phyloP scores from a whole-genome alignment of 2,113 vertebrate species.

The Hippocampus abdominalis region DNA sequence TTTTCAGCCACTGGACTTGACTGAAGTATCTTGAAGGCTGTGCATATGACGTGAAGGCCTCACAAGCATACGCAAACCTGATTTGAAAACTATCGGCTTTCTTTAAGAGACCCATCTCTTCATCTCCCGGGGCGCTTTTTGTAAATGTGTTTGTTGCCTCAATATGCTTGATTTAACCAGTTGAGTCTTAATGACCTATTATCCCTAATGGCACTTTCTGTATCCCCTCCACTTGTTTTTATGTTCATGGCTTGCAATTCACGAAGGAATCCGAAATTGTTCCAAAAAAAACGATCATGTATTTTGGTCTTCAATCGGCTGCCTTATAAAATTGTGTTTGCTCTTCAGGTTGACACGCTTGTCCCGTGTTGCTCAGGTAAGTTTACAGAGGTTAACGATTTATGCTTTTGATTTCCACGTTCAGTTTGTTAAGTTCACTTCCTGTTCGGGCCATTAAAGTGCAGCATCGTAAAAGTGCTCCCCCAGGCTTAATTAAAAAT shows the following conservation, averaged over 20 bases:
- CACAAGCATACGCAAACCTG: background rate
- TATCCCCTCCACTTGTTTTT: constrained; percentile 42
- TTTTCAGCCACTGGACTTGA: background rate
- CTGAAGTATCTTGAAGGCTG: background rate
- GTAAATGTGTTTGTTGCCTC: constrained; percentile 32
- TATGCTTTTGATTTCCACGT: constrained; percentile 42
- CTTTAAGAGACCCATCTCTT: constrained; percentile 1
- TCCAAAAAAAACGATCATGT: constrained; percentile 10
- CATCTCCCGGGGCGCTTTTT: constrained; percentile 19
- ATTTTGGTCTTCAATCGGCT: constrained; percentile 8
- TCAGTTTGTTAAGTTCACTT: constrained; percentile 26
- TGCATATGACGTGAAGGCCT: background rate
- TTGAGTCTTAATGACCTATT: constrained; percentile 39
- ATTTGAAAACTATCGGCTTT: background rate
- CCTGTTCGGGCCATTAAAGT: constrained; percentile 27
- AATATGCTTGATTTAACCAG: constrained; percentile 30
- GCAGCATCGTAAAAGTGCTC: constrained; percentile 38
- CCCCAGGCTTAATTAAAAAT: constrained; percentile 28
- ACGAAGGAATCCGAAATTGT: constrained; percentile 16
- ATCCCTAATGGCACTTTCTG: constrained; percentile 27
- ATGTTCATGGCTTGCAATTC: constrained; percentile 33
- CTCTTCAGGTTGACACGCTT: background rate
- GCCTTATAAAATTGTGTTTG: background rate
- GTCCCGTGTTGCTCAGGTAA: constrained; percentile 9
- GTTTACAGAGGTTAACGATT: constrained; percentile 25